A percentile compares a stretch with the other conserved stretches of the same genome.
These are phyloP conservation scores for Erannis defoliaria DNA, from an alignment of 2,888 invertebrate species.

Conservation along the genomic window DNA sequence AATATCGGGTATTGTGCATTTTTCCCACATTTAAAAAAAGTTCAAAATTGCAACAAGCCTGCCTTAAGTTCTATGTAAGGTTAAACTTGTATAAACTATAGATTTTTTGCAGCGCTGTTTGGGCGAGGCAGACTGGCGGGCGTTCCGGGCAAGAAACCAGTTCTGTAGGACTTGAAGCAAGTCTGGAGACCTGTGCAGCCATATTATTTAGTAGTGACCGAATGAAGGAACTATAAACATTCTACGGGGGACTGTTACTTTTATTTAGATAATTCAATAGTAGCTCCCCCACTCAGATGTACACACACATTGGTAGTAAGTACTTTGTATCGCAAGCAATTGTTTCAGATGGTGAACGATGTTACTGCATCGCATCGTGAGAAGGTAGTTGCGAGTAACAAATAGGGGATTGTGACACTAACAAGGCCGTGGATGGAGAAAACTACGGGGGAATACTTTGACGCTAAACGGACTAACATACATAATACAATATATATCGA, in stretches of 20 bases:
- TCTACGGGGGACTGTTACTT: not conserved
- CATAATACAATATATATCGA: not conserved
- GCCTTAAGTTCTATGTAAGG: constrained; percentile 23
- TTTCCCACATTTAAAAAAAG: too few species aligned
- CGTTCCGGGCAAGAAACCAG: constrained; percentile 75
- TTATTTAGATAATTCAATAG: not conserved
- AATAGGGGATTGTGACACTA: constrained; percentile 11
- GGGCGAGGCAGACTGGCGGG: constrained; percentile 78
- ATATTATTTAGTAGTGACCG: not conserved
- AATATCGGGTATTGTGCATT: too few species aligned
- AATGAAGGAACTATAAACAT: not conserved
- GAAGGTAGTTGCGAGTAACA: constrained; percentile 16
- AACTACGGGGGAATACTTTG: not conserved
- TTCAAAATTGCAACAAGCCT: too few species aligned
- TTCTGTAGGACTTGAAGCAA: constrained; percentile 57
- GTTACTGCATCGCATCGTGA: not conserved
- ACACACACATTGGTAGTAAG: not conserved
- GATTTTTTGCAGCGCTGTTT: constrained; percentile 60
- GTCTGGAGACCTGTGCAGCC: constrained; percentile 1
- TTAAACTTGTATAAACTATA: constrained; percentile 22
- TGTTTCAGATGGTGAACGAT: constrained; percentile 28
- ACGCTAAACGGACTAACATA: not conserved
- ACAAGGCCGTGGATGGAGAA: constrained; percentile 1
- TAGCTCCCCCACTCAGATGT: not conserved
- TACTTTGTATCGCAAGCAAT: constrained; percentile 34